Evolutionary conservation across 2,888 invertebrate species (phyloP), one percentile per base, ranked within the genome.

Genomic region (Crepidodera aurea): DNA sequence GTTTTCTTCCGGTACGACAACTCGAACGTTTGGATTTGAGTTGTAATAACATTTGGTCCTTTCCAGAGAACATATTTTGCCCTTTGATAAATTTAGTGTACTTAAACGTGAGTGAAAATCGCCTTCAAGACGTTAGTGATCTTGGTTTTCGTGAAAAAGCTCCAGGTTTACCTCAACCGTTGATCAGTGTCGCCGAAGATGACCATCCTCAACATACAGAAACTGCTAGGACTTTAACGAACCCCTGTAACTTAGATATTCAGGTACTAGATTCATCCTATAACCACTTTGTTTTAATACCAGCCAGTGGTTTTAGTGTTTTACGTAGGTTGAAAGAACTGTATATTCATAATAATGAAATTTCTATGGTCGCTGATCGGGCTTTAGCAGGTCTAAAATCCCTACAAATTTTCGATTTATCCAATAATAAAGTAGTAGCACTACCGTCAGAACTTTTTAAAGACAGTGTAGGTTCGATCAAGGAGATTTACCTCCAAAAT

Each of bases 401-500:
- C 67, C 83, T 97, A 68, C 91, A 91, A 82, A 88, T 93, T 75
- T 86, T 97, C 66, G 94, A 96, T 82, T 83, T 97, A 57, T 93
- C 95, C 27, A 91, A 93, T 74, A 97, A 97, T 82, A 91, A 92
- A 84, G 89, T 97, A 68, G 91, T 91, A 34, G 91, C 93, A 54
- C 84, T 97, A 70, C 96, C 96, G 40, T 88, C 92, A 66, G 91
- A 91, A 76, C 83, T 96, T 68, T 94, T 96, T 77, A 86, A 86
- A 78, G 93, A 94, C 81, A 87, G 89, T 74, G 84, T 88, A 53
- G 88, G 88, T 67, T 88, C 90, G 65, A 89, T 96, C 73, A 92
- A 91, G 82, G 94, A 95, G 82, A 89, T 96, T 76, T 91, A 94
- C 82, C 83, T 95, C 78, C 93, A 94, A 81, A 95, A 95, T 82